Conservation (phyloP, 2,888 invertebrate genomes). For the Nasonia oneida region DNA sequence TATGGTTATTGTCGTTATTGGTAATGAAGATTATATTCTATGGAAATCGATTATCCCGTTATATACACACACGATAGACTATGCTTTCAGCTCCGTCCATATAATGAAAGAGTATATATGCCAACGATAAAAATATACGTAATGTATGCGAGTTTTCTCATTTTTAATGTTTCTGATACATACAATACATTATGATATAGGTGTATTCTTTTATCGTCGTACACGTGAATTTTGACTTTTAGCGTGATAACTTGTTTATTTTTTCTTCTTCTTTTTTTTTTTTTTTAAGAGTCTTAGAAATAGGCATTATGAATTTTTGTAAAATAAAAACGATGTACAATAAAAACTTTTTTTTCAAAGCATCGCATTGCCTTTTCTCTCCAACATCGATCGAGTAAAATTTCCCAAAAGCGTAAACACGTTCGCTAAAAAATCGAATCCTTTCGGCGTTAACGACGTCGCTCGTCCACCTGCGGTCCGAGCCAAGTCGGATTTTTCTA, state of each 20-base stretch:
- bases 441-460: neutral
- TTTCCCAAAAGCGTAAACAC: neutral
- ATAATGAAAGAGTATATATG: conserved; percentile 58
- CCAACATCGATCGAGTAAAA: neutral
- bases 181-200: neutral
- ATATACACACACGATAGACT: conserved; percentile 64
- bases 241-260: neutral
- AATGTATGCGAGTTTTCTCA: conserved; percentile 27
- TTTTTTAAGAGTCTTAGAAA: neutral
- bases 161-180: conserved; percentile 30
- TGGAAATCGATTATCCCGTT: conserved; percentile 59
- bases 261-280: neutral
- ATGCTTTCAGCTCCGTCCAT: conserved; percentile 75
- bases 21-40: conserved; percentile 60
- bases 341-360: conserved; percentile 53
- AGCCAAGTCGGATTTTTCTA: conserved; percentile 46
- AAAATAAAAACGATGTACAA: conserved; percentile 54
- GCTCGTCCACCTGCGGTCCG: conserved; percentile 17
- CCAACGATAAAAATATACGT: conserved; percentile 52
- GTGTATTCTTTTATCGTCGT: conserved; percentile 36
- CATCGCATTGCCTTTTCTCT: neutral
- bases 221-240: conserved; percentile 9
- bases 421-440: neutral
- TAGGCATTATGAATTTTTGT: conserved; percentile 52
- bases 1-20: conserved; percentile 55